These are phyloP conservation scores for Monopterus albus DNA, from an alignment of 2,113 vertebrate genomes.

Conservation along the genomic window DNA sequence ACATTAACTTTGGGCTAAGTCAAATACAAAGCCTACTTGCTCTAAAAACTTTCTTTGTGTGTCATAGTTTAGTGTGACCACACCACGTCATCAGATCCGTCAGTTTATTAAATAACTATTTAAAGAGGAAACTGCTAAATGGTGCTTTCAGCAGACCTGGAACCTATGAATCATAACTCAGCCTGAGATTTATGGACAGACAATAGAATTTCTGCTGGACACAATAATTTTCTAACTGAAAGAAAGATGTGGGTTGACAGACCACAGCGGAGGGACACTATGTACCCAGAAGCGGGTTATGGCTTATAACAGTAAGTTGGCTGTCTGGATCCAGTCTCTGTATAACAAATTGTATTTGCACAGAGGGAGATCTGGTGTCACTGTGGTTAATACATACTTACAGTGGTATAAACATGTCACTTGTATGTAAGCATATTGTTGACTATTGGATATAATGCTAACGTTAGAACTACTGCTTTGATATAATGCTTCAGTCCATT, in stretches of 20 bases:
- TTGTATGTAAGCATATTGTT: background rate
- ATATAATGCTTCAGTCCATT: background rate
- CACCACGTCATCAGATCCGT: background rate
- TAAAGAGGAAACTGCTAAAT: background rate
- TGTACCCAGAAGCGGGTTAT: constrained; percentile 58
- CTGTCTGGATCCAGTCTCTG: background rate
- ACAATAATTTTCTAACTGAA: background rate
- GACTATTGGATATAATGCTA: background rate
- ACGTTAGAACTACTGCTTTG: background rate
- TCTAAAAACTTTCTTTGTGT: background rate
- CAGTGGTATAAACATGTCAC: background rate
- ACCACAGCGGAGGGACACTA: constrained; percentile 33
- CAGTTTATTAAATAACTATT: background rate
- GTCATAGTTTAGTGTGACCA: background rate
- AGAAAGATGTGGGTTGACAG: constrained; percentile 4
- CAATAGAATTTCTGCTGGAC: background rate
- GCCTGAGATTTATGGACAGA: background rate
- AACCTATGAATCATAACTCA: background rate
- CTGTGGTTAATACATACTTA: background rate
- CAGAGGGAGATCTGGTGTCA: background rate
- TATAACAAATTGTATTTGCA: background rate
- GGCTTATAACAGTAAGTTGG: constrained; percentile 71
- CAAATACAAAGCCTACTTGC: constrained; percentile 42
- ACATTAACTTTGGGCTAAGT: constrained; percentile 65
- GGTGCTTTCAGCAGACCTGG: too few relatives aligned